Evolutionary conservation across 2,797 vertebrate genomes (phyloP).

Genomic region (Tympanoctomys barrerae): DNA sequence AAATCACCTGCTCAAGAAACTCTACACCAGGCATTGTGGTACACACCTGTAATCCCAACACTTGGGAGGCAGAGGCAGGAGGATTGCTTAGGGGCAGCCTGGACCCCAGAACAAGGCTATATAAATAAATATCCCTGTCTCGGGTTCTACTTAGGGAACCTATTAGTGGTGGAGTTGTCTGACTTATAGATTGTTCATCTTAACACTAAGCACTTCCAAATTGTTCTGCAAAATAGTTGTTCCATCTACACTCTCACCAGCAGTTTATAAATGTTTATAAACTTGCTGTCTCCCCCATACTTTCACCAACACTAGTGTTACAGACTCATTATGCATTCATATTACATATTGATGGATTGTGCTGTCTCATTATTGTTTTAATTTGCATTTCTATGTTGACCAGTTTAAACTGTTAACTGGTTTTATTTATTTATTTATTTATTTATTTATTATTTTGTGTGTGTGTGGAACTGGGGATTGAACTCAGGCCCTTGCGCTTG

Average conservation of each 20-base stretch:
- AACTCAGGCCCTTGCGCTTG: too few species aligned
- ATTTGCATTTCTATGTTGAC: background rate
- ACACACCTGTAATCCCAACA: background rate
- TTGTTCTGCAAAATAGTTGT: background rate
- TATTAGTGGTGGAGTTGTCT: background rate
- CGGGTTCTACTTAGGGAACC: background rate
- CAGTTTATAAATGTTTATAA: constrained; percentile 34
- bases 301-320: background rate
- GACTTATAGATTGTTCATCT: background rate
- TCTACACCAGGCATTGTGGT: background rate
- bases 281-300: background rate
- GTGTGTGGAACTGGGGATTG: too few species aligned
- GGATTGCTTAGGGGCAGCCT: too few species aligned
- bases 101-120: too few species aligned
- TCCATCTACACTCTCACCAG: background rate
- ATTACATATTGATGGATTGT: background rate
- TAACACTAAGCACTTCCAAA: constrained; percentile 34
- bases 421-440: too few species aligned
- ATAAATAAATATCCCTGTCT: background rate
- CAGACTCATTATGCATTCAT: background rate
- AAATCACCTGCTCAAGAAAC: background rate
- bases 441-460: too few species aligned
- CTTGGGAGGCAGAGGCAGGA: background rate
- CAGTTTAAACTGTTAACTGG: background rate
- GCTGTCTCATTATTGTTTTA: background rate